Evolutionary conservation across 1,140 invertebrate species (phyloP).

Genomic region (Drosophila sproati): DNA sequence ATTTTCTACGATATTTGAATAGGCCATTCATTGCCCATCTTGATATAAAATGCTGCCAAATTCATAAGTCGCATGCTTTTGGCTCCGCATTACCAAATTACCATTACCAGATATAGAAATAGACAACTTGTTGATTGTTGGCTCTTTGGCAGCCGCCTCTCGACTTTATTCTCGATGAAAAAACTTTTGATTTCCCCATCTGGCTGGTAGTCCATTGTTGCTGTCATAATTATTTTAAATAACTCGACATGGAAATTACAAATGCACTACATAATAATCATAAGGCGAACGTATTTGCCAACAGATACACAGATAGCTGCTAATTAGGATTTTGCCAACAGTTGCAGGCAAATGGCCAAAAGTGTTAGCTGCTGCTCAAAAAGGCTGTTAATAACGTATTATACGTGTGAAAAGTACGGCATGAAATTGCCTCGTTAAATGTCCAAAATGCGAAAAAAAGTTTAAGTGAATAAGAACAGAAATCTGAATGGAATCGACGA

Average conservation of each 20-base stretch:
- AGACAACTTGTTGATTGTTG: constrained; percentile 63
- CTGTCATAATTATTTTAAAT: constrained; percentile 79
- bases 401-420: constrained; percentile 28
- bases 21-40: constrained; percentile 10
- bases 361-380: constrained; percentile 39
- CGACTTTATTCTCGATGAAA: background rate
- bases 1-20: constrained; percentile 6
- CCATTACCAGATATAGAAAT: background rate
- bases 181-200: background rate
- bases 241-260: constrained; percentile 75
- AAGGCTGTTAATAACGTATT: constrained; percentile 44
- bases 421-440: constrained; percentile 9
- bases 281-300: constrained; percentile 42
- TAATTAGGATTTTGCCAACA: constrained; percentile 50
- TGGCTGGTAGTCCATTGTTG: constrained; percentile 4
- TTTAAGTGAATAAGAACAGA: constrained; percentile 7
- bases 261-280: constrained; percentile 66
- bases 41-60: constrained; percentile 31
- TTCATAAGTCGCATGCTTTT: constrained; percentile 10
- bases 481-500: constrained; percentile 30
- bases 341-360: constrained; percentile 62
- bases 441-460: constrained; percentile 11
- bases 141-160: constrained; percentile 19
- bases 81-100: background rate
- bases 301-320: constrained; percentile 3